Percentiles rank a stretch among this genome's conserved stretches.
These are phyloP conservation scores for Pollenia angustigena DNA, from an alignment of 2,888 invertebrate species.

Conservation along the genomic window DNA sequence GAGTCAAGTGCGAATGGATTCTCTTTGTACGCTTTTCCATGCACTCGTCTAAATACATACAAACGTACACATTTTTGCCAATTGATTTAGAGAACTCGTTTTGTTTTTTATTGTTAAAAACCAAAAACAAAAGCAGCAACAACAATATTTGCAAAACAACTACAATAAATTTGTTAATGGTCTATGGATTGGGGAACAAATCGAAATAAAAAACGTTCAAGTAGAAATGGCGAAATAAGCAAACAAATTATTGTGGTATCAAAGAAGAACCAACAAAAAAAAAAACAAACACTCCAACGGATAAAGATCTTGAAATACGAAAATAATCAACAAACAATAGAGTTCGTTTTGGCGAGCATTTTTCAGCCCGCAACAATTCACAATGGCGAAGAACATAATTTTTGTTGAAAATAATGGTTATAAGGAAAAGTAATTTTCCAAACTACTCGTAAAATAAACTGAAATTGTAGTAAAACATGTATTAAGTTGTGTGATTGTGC, in stretches of 20 bases:
- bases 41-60: slow-evolving; percentile 18
- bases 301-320: slow-evolving; percentile 52
- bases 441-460: not conserved
- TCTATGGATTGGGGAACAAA: slow-evolving; percentile 44
- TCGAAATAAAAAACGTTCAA: slow-evolving; percentile 11
- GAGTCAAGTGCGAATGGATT: slow-evolving; percentile 58
- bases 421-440: not conserved
- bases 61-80: slow-evolving; percentile 29
- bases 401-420: slow-evolving; percentile 1
- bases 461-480: not conserved
- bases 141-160: slow-evolving; percentile 11
- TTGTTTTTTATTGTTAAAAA: slow-evolving; percentile 59
- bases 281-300: slow-evolving; percentile 32
- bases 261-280: not conserved
- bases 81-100: slow-evolving; percentile 67
- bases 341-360: not conserved
- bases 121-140: slow-evolving; percentile 33
- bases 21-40: slow-evolving; percentile 24
- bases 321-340: slow-evolving; percentile 49
- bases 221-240: slow-evolving; percentile 45
- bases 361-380: slow-evolving; percentile 10
- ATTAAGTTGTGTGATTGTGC: too few relatives aligned
- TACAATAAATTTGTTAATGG: slow-evolving; percentile 67
- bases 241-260: slow-evolving; percentile 64
- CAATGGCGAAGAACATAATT: slow-evolving; percentile 22